Base-by-base conservation (phyloP, 1,140 invertebrate species). In the Pinna nobilis region DNA sequence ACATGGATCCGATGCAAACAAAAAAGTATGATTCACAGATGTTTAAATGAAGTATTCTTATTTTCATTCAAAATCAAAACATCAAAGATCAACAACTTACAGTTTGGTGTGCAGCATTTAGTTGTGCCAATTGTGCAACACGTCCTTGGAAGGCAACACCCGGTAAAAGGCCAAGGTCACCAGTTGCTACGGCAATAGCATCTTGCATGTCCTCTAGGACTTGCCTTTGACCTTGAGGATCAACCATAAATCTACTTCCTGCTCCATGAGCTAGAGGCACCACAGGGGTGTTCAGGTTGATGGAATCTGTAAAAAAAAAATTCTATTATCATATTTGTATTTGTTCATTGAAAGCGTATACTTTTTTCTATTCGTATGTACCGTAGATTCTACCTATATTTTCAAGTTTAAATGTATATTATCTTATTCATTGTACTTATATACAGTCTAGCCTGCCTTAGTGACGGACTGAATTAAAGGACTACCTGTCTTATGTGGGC, bases 131-230 rank as follows among this genome's bases (percentile, higher is more conserved):
- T 69, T 88, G 87, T 59, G 83, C 80, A 7, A 88, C 87, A 55
- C 86, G 76, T 15, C 82, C 77, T 70, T 88, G 87, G 79, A 88
- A 88, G 15, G 82, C 82, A 2, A 80, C 75, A 11, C 87, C 86
- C 35, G 85, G 86, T 30, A 88, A 68, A 7, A 88, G 79, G 25
- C 82, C 84, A 32, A 88, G 79, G 53, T 88, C 84, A 57, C 71
- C 76, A 5, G 84, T 88, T 77, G 87, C 86, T 74, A 86, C 82
- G 37, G 86, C 84, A 57, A 88, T 88, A 47, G 87, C 87, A 76
- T 88, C 87, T 13, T 85, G 80, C 35, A 88, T 86, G 66, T 87
- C 80, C 53, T 83, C 82, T 50, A 86, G 55, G 1, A 77, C 70
- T 61, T 85, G 79, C 32, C 80, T 80, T 61, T 76, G 74, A 39